Evolutionary conservation across 64 coral and sea anemone species (phyloP).

Genomic region (Stichodactyla mertensii): DNA sequence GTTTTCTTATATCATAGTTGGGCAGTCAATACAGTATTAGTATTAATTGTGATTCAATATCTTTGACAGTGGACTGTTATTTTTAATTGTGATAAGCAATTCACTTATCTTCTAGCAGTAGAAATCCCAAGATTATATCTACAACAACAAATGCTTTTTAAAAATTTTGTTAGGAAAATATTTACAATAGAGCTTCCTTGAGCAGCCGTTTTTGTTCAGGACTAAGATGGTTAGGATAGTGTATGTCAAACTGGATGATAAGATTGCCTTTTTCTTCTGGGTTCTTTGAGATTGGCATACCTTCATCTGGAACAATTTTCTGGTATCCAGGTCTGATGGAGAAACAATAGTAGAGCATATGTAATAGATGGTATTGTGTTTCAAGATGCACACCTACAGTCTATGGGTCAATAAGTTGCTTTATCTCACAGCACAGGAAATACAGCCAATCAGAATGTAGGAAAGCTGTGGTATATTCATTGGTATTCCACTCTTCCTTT

Average conservation of each 20-base stretch:
- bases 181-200: conserved; percentile 87
- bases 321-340: conserved; percentile 73
- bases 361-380: too few relatives aligned
- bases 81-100: not conserved
- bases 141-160: not conserved
- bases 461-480: too few relatives aligned
- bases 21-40: too few relatives aligned
- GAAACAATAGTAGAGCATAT: not conserved
- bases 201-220: conserved; percentile 94
- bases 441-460: too few relatives aligned
- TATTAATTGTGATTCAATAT: too few relatives aligned
- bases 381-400: too few relatives aligned
- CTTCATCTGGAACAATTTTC: conserved; percentile 82
- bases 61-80: too few relatives aligned
- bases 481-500: too few relatives aligned
- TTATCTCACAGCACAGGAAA: too few relatives aligned
- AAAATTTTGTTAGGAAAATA: not conserved
- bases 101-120: not conserved
- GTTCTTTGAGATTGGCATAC: conserved; percentile 86
- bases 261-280: conserved; percentile 74
- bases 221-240: conserved; percentile 86
- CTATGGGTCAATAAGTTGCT: too few relatives aligned
- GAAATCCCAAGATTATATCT: not conserved
- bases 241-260: conserved; percentile 89
- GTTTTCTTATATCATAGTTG: too few relatives aligned